Evolutionary conservation across 1,140 invertebrate species (phyloP).

Genomic region (Aphaenogaster floridana): DNA sequence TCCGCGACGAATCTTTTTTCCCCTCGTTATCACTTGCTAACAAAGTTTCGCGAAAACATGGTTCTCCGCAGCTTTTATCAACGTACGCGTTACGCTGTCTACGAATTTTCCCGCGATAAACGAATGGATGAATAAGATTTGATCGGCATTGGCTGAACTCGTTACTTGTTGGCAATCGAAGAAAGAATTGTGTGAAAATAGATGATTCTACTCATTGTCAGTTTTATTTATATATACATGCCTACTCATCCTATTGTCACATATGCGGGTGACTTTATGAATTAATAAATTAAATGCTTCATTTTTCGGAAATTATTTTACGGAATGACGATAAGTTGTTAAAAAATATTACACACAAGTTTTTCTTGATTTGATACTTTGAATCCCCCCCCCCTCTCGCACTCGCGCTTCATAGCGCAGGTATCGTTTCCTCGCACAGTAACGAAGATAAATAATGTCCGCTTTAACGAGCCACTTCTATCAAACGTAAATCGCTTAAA

Average conservation of each 20-base stretch:
- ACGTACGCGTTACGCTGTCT: neutral
- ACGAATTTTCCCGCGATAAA: neutral
- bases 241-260: neutral
- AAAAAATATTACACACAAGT: neutral
- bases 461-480: conserved; percentile 58
- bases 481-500: conserved; percentile 74
- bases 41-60: neutral
- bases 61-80: neutral
- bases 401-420: neutral
- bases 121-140: neutral
- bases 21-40: conserved; percentile 10
- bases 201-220: neutral
- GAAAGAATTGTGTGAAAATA: neutral
- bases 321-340: neutral
- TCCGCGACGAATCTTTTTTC: neutral
- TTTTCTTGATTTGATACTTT: neutral
- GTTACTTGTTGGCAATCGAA: neutral
- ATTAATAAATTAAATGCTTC: neutral
- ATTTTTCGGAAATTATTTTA: neutral
- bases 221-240: too few species aligned
- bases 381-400: neutral
- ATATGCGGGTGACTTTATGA: neutral
- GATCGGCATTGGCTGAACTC: neutral
- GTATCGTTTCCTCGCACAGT: neutral
- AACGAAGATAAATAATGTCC: conserved; percentile 30